Base-by-base conservation (phyloP, 2,888 invertebrate genomes). In the Meliscaeva auricollis region DNA sequence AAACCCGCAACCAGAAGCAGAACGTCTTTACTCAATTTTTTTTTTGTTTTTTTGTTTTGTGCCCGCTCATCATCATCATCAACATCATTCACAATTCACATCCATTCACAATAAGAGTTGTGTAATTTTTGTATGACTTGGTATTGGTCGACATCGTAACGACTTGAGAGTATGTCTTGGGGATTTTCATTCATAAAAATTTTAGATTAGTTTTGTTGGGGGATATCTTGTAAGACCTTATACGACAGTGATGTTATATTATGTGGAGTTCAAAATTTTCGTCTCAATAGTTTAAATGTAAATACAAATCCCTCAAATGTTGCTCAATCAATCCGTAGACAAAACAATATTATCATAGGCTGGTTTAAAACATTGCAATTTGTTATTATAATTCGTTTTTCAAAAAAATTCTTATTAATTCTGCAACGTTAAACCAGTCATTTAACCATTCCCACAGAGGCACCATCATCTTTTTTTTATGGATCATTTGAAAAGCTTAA, bases 21-120 rank as follows among this genome's bases (percentile, higher is more conserved):
- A 70, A 78, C 50, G 48, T 74, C 78, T 83, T 83, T 68, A 74
- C 78, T 83, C 78, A 74, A 78, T 83, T 54, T 64, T 74, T 44
- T 50, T 69, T 83, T 68, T 9, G 56, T 72, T 83, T 83, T 54
- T 64, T 74, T 44, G 56, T 69, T 83, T 68, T 9, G 56, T 72
- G 54, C 11, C 58, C 22, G 38, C 54, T 68, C 69, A 46, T 60
- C 60, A 44, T 30, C 62, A 62, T 46, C 44, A 62, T 44, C 46
- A 58, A 58, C 41, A 62, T 44, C 26, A 62, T 62, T 44, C 72
- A 73, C 72, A 78, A 58, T 58, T 41, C 72, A 73, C 72, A 78
- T 56, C 50, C 83, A 84, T 84, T 84, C 74, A 75, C 66, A 66
- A 66, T 66, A 2, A 50, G 35, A 66, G 35, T 64, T 64, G 46